phyloP scores from a whole-genome alignment of 2,888 invertebrate species.

The Brassicogethes aeneus region DNA sequence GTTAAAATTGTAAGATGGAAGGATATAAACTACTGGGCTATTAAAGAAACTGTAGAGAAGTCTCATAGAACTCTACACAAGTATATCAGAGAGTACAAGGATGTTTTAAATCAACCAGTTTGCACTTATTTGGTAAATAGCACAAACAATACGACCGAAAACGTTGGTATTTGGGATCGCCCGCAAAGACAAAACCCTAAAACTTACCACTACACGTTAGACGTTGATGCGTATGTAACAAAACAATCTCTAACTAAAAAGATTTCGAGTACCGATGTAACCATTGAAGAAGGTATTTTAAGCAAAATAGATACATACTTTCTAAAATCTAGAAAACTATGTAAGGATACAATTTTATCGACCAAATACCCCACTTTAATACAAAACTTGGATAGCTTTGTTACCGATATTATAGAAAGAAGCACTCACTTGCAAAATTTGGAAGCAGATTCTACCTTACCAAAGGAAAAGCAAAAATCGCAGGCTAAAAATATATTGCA shows the following conservation, averaged over 20 bases:
- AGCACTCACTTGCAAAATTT: constrained; percentile 58
- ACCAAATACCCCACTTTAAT: constrained; percentile 53
- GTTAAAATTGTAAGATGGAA: constrained; percentile 94
- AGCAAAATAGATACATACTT: constrained; percentile 35
- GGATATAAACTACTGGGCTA: constrained; percentile 89
- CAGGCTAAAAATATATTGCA: constrained; percentile 73
- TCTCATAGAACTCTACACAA: constrained; percentile 83
- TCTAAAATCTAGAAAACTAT: constrained; percentile 53
- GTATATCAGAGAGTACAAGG: constrained; percentile 77
- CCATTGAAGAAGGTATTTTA: constrained; percentile 12
- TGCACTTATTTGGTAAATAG: constrained; percentile 41
- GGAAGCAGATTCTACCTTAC: constrained; percentile 50
- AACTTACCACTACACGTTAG: constrained; percentile 43
- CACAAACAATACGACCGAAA: constrained; percentile 34
- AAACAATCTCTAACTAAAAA: constrained; percentile 21
- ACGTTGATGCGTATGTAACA: constrained; percentile 30
- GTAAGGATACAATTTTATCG: constrained; percentile 51
- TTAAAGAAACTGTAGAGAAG: constrained; percentile 81
- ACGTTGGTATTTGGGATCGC: constrained; percentile 54
- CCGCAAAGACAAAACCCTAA: constrained; percentile 45
- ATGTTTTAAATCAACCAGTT: constrained; percentile 47
- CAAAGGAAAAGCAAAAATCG: constrained; percentile 66
- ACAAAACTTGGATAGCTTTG: constrained; percentile 55
- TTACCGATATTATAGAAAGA: constrained; percentile 57
- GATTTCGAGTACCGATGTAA: constrained; percentile 10